These are phyloP conservation scores for Trichoplusia ni DNA, from an alignment of 1,140 invertebrate species.

Conservation along the genomic window DNA sequence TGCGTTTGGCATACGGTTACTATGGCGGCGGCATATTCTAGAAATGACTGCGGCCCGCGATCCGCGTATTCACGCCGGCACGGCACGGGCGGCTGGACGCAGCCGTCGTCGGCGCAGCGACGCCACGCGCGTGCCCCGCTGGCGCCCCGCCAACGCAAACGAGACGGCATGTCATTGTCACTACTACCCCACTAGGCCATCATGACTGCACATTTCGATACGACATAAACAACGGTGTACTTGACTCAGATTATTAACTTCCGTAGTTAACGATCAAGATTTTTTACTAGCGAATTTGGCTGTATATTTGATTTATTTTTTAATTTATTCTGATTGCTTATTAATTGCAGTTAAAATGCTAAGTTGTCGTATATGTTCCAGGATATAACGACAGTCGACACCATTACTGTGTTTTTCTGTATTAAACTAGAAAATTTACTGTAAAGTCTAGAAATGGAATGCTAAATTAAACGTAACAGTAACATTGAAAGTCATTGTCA, in stretches of 20 bases:
- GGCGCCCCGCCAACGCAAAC: constrained; percentile 45
- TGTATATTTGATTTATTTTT: too few relatives aligned
- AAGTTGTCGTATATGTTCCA: too few relatives aligned
- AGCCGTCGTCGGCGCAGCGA: neutral
- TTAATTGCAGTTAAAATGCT: too few relatives aligned
- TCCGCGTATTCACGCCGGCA: constrained; percentile 23
- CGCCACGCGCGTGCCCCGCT: constrained; percentile 46
- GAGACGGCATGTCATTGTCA: constrained; percentile 58
- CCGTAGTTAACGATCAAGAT: constrained; percentile 20
- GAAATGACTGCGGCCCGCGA: constrained; percentile 19
- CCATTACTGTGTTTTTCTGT: too few relatives aligned
- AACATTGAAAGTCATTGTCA: too few relatives aligned
- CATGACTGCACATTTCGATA: constrained; percentile 31
- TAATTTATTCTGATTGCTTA: too few relatives aligned
- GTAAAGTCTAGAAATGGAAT: too few relatives aligned
- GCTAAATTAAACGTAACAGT: constrained; percentile 20
- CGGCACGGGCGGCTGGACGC: neutral
- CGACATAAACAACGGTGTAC: constrained; percentile 38
- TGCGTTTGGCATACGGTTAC: neutral
- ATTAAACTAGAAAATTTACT: too few relatives aligned
- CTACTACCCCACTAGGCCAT: constrained; percentile 38
- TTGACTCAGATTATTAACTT: constrained; percentile 40
- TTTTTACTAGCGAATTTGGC: neutral
- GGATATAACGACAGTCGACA: too few relatives aligned
- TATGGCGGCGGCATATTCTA: constrained; percentile 46